Evolutionary conservation across 2,113 vertebrate species (phyloP), one percentile per base, ranked within the genome.

Genomic region (Salvelinus namaycush): DNA sequence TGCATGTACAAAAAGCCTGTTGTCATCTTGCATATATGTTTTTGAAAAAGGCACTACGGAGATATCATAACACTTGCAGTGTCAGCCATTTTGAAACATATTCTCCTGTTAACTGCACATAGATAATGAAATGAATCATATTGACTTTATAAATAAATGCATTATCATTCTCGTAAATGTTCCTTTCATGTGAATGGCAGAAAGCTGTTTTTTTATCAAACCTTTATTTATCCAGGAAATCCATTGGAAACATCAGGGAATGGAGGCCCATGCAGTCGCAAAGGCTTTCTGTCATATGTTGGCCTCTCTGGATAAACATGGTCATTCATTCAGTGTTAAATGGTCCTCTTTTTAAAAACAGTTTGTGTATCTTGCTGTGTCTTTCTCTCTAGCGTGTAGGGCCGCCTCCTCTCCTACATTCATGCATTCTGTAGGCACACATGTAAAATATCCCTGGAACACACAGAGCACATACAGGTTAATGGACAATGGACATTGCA

Each of bases 361-460:
- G 65, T 69, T 51, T 67, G 18, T 16, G 8, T 5, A 8, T 4
- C 2, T 69, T 51, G 72, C 60, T 67, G 11, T 31, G 24, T 62
- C 48, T 76, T 72, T 73, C 34, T 44, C 34, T 82, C 86, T 93
- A 96, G 83, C 91, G 93, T 26, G 13, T 18, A 54, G 93, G 88
- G 16, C 91, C 84, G 1, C 90, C 87, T 60, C 92, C 89, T 84
- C 93, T 93, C 65, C 93, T 92, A 74, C 93, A 94, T 76, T 96
- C 93, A 20, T 94, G 93, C 93, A 95, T 94, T 79, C 94, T 93
- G 83, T 95, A 95, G 76, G 95, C 94, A 51, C 95, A 96, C 91
- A 96, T 94, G 93, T 95, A 96, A 87, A 96, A 96, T 78, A 96
- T 95, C 48, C 95, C 95, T 95, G 89, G 44, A 83, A 88, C 29